These are phyloP conservation scores for Lepidocyrtinus sp. DNA, from an alignment of 2,888 invertebrate genomes.

Conservation along the genomic window DNA sequence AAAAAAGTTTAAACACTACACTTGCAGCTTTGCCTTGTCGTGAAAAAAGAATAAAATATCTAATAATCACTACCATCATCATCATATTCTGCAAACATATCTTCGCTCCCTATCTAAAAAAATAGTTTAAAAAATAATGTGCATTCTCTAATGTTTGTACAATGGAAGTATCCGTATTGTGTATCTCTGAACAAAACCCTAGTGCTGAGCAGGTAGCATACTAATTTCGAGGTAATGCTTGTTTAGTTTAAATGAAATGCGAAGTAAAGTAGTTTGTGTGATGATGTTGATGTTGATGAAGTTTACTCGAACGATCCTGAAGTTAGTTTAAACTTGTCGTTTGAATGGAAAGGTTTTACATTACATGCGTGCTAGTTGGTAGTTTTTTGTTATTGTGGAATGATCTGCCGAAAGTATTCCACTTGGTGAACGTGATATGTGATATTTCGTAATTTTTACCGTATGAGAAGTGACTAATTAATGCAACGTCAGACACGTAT, in stretches of 20 bases:
- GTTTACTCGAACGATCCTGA: too few species aligned
- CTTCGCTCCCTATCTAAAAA: neutral
- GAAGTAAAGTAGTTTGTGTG: neutral
- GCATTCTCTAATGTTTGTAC: too few species aligned
- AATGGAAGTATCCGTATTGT: too few species aligned
- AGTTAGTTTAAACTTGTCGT: neutral
- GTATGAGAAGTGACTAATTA: slow-evolving; percentile 8
- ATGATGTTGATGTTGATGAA: neutral
- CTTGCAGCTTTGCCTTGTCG: neutral
- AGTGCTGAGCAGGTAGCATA: slow-evolving; percentile 6
- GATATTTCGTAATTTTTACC: slow-evolving; percentile 9
- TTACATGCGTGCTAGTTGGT: neutral
- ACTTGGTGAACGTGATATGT: slow-evolving; percentile 6
- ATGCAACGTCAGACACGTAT: neutral
- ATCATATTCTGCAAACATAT: neutral
- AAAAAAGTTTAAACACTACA: neutral
- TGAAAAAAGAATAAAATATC: neutral
- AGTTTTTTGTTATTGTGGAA: neutral
- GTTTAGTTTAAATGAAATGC: slow-evolving; percentile 3
- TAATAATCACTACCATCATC: neutral
- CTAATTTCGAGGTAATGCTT: slow-evolving; percentile 4
- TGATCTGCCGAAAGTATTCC: neutral
- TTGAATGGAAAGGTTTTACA: neutral
- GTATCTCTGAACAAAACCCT: too few species aligned
- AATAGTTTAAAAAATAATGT: too few species aligned